Evolutionary conservation across 2,113 vertebrate genomes (phyloP), one percentile per base, ranked within the genome.

Genomic region (Phodopus roborovskii): DNA sequence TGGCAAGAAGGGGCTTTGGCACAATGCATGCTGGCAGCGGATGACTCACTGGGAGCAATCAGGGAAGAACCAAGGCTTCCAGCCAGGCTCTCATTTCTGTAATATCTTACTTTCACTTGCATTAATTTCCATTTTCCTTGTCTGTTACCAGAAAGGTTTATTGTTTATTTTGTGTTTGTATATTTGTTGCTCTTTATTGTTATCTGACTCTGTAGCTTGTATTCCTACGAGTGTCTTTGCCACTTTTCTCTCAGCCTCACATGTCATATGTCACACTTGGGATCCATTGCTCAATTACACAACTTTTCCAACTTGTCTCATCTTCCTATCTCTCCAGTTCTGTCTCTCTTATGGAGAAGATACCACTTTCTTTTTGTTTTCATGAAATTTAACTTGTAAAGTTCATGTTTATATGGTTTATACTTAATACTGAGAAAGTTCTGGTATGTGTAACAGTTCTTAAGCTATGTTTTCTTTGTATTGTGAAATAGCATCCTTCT

Each of bases 51-150:
- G 26, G 75, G 75, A 39, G 16, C 68, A 66, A 82, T 62, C 68
- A 39, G 3, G 24, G 17, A 8, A 66, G 50, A 89, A 86, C n/a
- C 56, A 12, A 30, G 33, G 30, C 17, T 79, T 91, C 39, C 79
- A 84, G 3, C 19, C 36, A 81, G 3, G n/a, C 36, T 91, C 30
- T 85, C 66, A 39, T 90, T 92, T 92, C 50, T 91, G 28, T 48
- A 82, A 86, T 66, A 75, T 79, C 70, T 92, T 85, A 48, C 12
- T 88, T 85, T 79, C 20, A 26, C 56, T 92, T 91, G 53, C 26
- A 1, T 87, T 83, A 86, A 70, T 81, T 90, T 90, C 68, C 17
- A 13, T 85, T 90, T 62, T 58, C 13, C 20, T 84, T 92, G 36
- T 92, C 16, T 78, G 24, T 26, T 90, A 39, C 71, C 90, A 92